Base-by-base conservation (phyloP, 2,797 vertebrate genomes). In the Otus scops region DNA sequence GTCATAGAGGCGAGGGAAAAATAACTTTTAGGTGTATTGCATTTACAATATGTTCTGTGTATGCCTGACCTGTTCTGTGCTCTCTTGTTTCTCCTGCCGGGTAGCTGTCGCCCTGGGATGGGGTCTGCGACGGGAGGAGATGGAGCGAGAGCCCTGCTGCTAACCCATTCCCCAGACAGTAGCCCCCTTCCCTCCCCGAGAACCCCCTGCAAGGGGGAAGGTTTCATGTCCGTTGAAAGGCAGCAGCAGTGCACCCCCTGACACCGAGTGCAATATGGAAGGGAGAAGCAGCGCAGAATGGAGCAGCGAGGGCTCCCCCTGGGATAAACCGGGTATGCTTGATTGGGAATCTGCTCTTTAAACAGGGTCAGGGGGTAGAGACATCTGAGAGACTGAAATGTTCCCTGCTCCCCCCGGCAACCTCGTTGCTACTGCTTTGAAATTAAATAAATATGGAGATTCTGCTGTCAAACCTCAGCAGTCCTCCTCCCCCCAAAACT, bases 371-470 rank as follows among this genome's bases (percentile, higher is more conserved):
- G 73, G 68, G 91, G 88, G 60, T 80, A 94, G 93, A 92, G 92
- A 50, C 68, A 85, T 88, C 47, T 64, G 91, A 91, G 92, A 85
- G 81, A 54, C 83, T 88, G 85, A 96, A 95, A 92, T 77, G 81
- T 86, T 97, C 85, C 89, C 75, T 38, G 56, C 48, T 94, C 75
- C 86, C 82, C 57, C 57, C 32, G 41, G 75, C 81, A 91, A 92
- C 63, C 47, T 80, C 82, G 64, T 88, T 2, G 5, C 59, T 95
- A 61, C 79, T 92, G 80, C 71, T 94, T 92, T 93, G 83, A 83
- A 80, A 96, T 79, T 77, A 95, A 95, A 95, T 85, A 92, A 95
- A 95, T 92, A 88, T 60, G 89, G 91, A 95, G 91, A 92, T 93
- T 82, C 89, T 91, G 73, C 92, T 90, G 87, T 68, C 83, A 94